phyloP scores from a whole-genome alignment of 1,140 invertebrate genomes.

The Meloidogyne floridensis region DNA sequence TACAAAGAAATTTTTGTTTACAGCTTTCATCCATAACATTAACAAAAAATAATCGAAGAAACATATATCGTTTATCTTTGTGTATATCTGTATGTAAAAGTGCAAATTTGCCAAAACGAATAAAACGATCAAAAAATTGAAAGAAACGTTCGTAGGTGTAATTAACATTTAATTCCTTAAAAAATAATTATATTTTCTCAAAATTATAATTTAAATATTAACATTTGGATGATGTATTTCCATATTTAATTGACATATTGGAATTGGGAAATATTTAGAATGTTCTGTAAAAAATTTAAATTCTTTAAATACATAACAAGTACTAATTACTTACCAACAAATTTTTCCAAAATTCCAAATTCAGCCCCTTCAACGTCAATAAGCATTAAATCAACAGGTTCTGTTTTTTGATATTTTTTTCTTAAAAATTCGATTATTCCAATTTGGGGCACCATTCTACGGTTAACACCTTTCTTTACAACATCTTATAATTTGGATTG shows the following conservation, averaged over 20 bases:
- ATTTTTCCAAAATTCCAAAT: conserved; percentile 21
- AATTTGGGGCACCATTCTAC: conserved; percentile 14
- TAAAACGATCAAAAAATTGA: conserved; percentile 8
- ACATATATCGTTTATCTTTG: conserved; percentile 9
- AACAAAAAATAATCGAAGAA: conserved; percentile 25
- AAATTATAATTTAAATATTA: neutral
- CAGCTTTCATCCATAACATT: conserved; percentile 19
- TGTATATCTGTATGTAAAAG: conserved; percentile 25
- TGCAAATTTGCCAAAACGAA: conserved; percentile 21
- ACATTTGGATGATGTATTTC: conserved; percentile 17
- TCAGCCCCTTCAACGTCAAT: conserved; percentile 29
- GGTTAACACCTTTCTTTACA: conserved; percentile 7
- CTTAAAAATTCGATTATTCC: conserved; percentile 25
- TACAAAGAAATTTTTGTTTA: conserved; percentile 20
- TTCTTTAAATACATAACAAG: neutral
- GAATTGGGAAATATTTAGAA: conserved; percentile 8
- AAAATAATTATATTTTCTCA: neutral
- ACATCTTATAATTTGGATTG: neutral
- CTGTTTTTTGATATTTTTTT: neutral
- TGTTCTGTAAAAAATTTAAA: conserved; percentile 9
- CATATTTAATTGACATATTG: conserved; percentile 31
- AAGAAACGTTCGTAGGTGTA: conserved; percentile 27
- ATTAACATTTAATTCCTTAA: conserved; percentile 15
- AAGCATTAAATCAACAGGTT: conserved; percentile 25
- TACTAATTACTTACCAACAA: conserved; percentile 12